Percentiles rank a stretch among this genome's conserved stretches.
Conservation (phyloP, 2,113 vertebrate species). For the Polypterus bichir region DNA sequence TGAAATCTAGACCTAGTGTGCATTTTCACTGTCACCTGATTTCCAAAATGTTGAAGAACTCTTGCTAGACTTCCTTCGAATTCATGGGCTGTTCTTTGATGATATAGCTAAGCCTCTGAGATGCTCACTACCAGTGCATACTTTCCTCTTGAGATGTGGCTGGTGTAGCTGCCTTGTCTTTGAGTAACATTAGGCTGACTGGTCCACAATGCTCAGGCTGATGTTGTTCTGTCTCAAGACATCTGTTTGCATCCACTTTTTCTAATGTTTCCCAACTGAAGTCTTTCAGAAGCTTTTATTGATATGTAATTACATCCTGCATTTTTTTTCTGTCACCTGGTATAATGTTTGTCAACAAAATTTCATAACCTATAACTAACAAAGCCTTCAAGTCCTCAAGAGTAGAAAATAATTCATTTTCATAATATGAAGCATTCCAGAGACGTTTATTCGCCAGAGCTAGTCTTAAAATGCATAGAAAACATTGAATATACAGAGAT, state of each 20-base stretch:
- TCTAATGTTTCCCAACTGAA: slow-evolving; percentile 67
- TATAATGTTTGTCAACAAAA: slow-evolving; percentile 21
- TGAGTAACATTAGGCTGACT: slow-evolving; percentile 84
- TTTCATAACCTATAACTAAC: slow-evolving; percentile 25
- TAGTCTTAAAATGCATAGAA: slow-evolving; percentile 26
- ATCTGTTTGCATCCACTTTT: slow-evolving; percentile 78
- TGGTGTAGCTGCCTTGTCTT: slow-evolving; percentile 84
- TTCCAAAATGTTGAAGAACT: slow-evolving; percentile 78
- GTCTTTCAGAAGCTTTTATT: slow-evolving; percentile 47
- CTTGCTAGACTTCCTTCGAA: slow-evolving; percentile 89
- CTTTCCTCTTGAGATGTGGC: slow-evolving; percentile 75
- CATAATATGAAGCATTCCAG: slow-evolving; percentile 18
- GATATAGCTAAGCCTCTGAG: slow-evolving; percentile 84
- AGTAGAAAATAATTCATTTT: slow-evolving; percentile 8
- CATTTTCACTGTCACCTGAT: slow-evolving; percentile 64
- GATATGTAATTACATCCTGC: slow-evolving; percentile 21
- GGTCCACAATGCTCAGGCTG: slow-evolving; percentile 88
- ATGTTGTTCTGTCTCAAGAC: slow-evolving; percentile 83
- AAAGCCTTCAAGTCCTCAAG: slow-evolving; percentile 25
- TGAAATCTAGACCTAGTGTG: slow-evolving; percentile 73
- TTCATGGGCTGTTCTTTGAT: slow-evolving; percentile 67
- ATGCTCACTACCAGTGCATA: slow-evolving; percentile 85
- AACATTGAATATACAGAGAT: slow-evolving; percentile 23
- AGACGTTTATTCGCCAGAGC: slow-evolving; percentile 19
- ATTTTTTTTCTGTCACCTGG: slow-evolving; percentile 27